Conservation (phyloP, 2,797 vertebrate genomes). For the Enteromius paludinosus region DNA sequence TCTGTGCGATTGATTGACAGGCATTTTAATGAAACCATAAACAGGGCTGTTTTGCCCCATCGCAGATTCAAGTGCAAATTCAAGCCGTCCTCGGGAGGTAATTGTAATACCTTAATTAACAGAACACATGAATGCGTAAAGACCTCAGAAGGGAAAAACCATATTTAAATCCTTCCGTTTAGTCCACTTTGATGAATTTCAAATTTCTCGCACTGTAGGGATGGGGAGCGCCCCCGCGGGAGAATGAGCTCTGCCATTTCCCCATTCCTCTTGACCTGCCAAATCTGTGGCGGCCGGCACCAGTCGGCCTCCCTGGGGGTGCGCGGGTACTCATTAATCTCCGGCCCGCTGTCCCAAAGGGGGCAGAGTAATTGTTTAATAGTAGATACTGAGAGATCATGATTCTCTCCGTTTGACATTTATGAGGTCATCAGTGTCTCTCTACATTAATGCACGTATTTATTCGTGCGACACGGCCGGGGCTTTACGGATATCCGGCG, state of each 20-base stretch:
- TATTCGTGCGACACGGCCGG: constrained; percentile 26
- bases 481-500: constrained; percentile 2
- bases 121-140: constrained; percentile 30
- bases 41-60: constrained; percentile 26
- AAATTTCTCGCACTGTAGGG: constrained; percentile 38
- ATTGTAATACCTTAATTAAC: constrained; percentile 49
- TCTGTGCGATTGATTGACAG: constrained; percentile 36
- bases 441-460: constrained; percentile 53
- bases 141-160: constrained; percentile 43
- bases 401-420: constrained; percentile 60
- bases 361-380: constrained; percentile 59
- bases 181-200: constrained; percentile 50
- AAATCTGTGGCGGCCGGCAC: constrained; percentile 55
- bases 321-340: constrained; percentile 57
- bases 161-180: constrained; percentile 54
- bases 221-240: constrained; percentile 42
- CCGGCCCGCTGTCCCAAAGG: constrained; percentile 49
- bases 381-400: constrained; percentile 59
- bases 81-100: constrained; percentile 31
- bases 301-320: constrained; percentile 49
- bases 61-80: constrained; percentile 44
- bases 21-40: constrained; percentile 34
- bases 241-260: constrained; percentile 57
- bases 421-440: constrained; percentile 58
- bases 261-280: constrained; percentile 62